These are phyloP conservation scores for Columba livia DNA, from an alignment of 2,113 vertebrate species.

Conservation along the genomic window DNA sequence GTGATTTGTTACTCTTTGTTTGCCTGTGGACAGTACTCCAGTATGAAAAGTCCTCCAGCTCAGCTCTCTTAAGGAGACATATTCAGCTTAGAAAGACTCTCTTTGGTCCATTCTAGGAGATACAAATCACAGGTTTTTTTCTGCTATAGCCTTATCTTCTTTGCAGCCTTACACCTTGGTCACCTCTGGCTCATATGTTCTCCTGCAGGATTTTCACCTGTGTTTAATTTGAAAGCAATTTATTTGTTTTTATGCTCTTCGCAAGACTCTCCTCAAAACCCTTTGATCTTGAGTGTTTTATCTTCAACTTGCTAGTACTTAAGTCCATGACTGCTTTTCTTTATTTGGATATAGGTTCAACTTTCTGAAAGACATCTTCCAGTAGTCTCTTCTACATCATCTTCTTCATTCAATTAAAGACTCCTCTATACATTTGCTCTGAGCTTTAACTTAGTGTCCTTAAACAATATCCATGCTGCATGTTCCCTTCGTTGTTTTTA, in stretches of 20 bases:
- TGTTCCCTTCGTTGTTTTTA: neutral
- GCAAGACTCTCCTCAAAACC: neutral
- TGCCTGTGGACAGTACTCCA: neutral
- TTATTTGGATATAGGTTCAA: neutral
- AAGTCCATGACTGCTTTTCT: neutral
- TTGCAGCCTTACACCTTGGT: neutral
- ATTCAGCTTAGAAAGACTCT: neutral
- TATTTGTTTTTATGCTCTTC: neutral
- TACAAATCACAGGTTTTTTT: neutral
- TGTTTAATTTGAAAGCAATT: neutral
- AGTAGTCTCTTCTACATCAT: neutral
- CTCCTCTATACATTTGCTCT: neutral
- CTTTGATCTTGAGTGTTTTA: neutral
- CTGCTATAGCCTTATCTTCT: neutral
- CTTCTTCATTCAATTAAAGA: neutral
- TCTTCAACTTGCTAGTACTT: neutral
- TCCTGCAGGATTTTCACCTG: neutral
- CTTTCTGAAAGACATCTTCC: neutral
- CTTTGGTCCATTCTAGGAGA: neutral
- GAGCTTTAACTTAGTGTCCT: neutral
- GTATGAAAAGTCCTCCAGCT: neutral
- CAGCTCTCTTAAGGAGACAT: neutral
- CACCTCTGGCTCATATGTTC: neutral
- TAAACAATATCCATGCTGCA: accelerated
- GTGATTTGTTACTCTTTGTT: neutral